Base-by-base conservation (phyloP, 2,797 vertebrate genomes). In the Chanos chanos region DNA sequence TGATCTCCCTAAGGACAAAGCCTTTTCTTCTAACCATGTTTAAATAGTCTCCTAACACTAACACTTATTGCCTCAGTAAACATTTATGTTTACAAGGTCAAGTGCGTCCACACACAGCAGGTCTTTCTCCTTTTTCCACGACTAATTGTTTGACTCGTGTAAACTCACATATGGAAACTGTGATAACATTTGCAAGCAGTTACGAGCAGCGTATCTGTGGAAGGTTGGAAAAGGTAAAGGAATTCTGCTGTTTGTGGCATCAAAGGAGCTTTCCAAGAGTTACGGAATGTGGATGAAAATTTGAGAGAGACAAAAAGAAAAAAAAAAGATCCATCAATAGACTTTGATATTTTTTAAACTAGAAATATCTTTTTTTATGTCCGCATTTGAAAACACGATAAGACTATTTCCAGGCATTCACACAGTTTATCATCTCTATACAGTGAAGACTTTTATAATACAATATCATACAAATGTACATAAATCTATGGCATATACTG, bases 1-100 rank as follows among this genome's bases (percentile, higher is more conserved):
- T 80, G 55, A 72, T 51, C 61, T 61, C 3, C 84, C 89, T 87
- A 68, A 79, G 88, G 86, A 81, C 87, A 81, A 53, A 37, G 12
- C 27, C 56, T 60, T 61, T 57, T 41, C 57, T 66, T 56, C 31
- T 31, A 45, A 39, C 19, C 25, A 49, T 72, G 51, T 74, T 61
- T 76, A 64, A 66, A 60, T 66, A 64, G 48, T 59, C 55, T 62
- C 56, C n/a, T 36, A 64, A 52, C 71, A 64, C 66, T 43, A 76
- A 75, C 77, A 72, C 61, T 92, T 90, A 91, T 90, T 92, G 88
- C 83, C 89, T 90, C 86, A 87, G 89, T 89, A 92, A 93, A 93
- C 90, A 92, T 89, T 89, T 88, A 87, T 92, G 90, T 92, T 93
- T 92, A 92, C 88, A 92, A 90, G 89, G 90, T 92, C 90, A 93